Evolutionary conservation across 1,140 invertebrate genomes (phyloP).

Genomic region (Bathynomus jamesi): DNA sequence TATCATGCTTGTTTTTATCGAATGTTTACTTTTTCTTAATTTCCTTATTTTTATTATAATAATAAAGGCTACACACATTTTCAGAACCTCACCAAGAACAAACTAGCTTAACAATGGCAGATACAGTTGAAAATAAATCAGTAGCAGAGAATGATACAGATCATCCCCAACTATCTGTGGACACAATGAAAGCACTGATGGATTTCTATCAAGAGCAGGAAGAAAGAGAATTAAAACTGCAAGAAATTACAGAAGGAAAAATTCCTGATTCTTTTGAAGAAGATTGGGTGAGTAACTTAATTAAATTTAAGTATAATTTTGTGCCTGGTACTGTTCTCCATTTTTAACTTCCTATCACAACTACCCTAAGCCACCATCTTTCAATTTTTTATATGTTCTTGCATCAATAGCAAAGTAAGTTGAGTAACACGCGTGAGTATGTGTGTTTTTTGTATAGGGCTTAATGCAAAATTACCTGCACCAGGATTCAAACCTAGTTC

Average conservation of each 20-base stretch:
- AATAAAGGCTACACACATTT: too few species aligned
- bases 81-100: too few species aligned
- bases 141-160: neutral
- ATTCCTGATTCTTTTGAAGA: conserved; percentile 54
- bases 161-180: conserved; percentile 50
- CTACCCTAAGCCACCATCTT: neutral
- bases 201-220: conserved; percentile 71
- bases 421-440: too few species aligned
- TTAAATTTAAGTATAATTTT: neutral
- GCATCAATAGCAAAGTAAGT: conserved; percentile 23
- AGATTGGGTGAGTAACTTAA: conserved; percentile 62
- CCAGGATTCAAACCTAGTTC: too few species aligned
- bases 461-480: too few species aligned
- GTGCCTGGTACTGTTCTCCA: neutral
- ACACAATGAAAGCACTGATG: conserved; percentile 65
- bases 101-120: neutral
- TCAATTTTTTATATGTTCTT: conserved; percentile 13
- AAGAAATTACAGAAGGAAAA: conserved; percentile 44
- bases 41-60: too few species aligned
- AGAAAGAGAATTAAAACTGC: conserved; percentile 49
- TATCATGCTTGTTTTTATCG: too few species aligned
- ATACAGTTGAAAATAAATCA: too few species aligned
- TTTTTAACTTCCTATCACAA: neutral
- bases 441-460: too few species aligned
- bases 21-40: too few species aligned